Conservation (phyloP, 92 coral and sea anemone species). For the Paragorgia papillata region DNA sequence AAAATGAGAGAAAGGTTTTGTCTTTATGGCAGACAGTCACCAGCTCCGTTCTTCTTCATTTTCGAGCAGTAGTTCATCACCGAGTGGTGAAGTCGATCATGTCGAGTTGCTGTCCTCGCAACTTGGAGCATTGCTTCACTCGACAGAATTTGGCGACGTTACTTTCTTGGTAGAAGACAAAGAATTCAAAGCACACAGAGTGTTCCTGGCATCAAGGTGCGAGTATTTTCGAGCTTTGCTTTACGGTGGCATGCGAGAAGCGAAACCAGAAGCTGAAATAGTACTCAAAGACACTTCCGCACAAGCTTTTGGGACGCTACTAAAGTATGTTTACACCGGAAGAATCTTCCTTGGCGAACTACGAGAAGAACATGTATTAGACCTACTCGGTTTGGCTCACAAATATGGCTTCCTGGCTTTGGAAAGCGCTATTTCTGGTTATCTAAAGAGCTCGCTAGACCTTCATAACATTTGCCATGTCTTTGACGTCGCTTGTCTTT, state of each 20-base stretch:
- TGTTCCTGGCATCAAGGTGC: conserved; percentile 89
- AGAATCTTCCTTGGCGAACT: conserved; percentile 77
- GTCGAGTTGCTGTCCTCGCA: conserved; percentile 94
- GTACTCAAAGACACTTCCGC: conserved; percentile 83
- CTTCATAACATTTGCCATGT: conserved; percentile 75
- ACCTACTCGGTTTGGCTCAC: conserved; percentile 86
- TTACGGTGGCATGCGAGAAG: conserved; percentile 97
- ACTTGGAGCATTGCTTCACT: conserved; percentile 76
- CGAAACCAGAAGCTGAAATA: conserved; percentile 85
- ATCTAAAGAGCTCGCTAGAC: conserved; percentile 75
- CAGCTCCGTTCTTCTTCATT: conserved; percentile 38
- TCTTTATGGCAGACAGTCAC: conserved; percentile 40
- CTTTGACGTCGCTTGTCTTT: conserved; percentile 79
- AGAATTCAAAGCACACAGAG: conserved; percentile 82
- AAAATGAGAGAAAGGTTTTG: neutral
- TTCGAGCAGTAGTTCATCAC: conserved; percentile 24
- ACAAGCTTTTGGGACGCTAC: conserved; percentile 78
- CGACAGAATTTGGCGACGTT: conserved; percentile 87
- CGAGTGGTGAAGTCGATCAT: conserved; percentile 92
- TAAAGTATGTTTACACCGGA: conserved; percentile 87
- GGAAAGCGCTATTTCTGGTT: conserved; percentile 96
- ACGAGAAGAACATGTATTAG: conserved; percentile 79
- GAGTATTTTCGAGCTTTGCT: conserved; percentile 94
- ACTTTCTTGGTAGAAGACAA: conserved; percentile 85
- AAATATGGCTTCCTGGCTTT: conserved; percentile 95